Percentiles rank a stretch among this genome's conserved stretches.
phyloP scores from a whole-genome alignment of 2,113 vertebrate species.

The Anoplopoma fimbria region DNA sequence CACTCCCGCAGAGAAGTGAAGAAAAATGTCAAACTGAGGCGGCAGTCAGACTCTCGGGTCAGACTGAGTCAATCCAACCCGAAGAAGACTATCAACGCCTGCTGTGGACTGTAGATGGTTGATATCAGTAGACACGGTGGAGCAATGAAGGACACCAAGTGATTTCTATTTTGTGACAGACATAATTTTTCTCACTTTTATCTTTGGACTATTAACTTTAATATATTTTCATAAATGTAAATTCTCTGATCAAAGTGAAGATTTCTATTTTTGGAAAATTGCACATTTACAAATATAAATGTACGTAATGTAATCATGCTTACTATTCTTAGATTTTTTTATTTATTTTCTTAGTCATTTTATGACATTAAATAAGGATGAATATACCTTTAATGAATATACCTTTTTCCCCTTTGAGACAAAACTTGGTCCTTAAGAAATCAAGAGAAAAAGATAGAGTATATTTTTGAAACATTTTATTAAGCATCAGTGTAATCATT shows the following conservation, averaged over 20 bases:
- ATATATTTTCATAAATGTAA: slow-evolving; percentile 24
- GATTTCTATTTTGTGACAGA: slow-evolving; percentile 33
- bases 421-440: neutral
- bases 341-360: slow-evolving; percentile 31
- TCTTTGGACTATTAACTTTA: slow-evolving; percentile 23
- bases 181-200: slow-evolving; percentile 20
- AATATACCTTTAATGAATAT: too few relatives aligned
- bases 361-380: slow-evolving; percentile 14
- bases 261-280: slow-evolving; percentile 33
- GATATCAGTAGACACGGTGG: neutral
- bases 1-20: slow-evolving; percentile 77
- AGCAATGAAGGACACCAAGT: neutral
- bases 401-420: neutral
- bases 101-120: slow-evolving; percentile 72
- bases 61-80: slow-evolving; percentile 53
- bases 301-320: neutral
- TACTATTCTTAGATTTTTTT: slow-evolving; percentile 24
- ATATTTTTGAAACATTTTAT: neutral
- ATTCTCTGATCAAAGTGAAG: slow-evolving; percentile 46
- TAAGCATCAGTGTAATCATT: slow-evolving; percentile 15
- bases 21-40: slow-evolving; percentile 60
- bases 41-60: slow-evolving; percentile 35
- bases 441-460: neutral
- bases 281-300: slow-evolving; percentile 30
- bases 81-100: slow-evolving; percentile 52